Base-by-base conservation (phyloP, 30 jellyfish, hydroid and myxozoan genomes). In the Aurelia sp. region DNA sequence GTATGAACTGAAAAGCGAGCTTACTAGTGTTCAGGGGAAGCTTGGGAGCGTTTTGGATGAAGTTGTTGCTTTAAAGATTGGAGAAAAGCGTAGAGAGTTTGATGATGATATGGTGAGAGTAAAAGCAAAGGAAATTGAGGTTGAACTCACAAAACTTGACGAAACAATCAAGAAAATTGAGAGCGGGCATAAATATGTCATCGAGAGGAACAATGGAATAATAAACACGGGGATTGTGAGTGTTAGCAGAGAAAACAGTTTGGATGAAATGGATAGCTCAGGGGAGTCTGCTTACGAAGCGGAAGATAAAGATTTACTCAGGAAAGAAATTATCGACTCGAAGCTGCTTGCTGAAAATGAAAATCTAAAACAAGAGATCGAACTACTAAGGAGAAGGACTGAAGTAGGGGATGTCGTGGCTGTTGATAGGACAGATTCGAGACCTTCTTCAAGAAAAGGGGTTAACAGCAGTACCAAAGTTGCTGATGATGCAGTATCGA, bases 161-260 rank as follows among this genome's bases (percentile, higher is more conserved):
- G 95, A 80, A 31, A 38, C 95, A 21, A 67, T 95, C 51, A 24
- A 44, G 16, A 78, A 86, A 52, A 75, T 95, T 24, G 99, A 95
- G 80, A 59, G 82, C 57, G 97, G 89, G 4, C 99, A 95, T 60
- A 84, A 76, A 35, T 95, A 88, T 27, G 91, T 95, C 7, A 80
- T 95, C 48, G 92, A 81, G 86, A 64, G 96, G 30, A 95, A 90
- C 60, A 63, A 41, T 41, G 89, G 80, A 20, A 67, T 88, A 30
- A 84, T 84, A n/a, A 73, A 84, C 66, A 72, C 31, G 22, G 82
- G 93, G 21, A 71, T 84, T 58, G 82, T 62, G 13, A 52, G 24
- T 21, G 86, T 71, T 13, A 84, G 93, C 52, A 72, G 93, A 48
- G 93, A 84, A 40, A 71, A 35, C 58, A 51, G 80, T 20, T 4